Percentiles rank a stretch among this genome's conserved stretches.
Conservation (phyloP, 2,113 vertebrate species). For the Erythrolamprus reginae region DNA sequence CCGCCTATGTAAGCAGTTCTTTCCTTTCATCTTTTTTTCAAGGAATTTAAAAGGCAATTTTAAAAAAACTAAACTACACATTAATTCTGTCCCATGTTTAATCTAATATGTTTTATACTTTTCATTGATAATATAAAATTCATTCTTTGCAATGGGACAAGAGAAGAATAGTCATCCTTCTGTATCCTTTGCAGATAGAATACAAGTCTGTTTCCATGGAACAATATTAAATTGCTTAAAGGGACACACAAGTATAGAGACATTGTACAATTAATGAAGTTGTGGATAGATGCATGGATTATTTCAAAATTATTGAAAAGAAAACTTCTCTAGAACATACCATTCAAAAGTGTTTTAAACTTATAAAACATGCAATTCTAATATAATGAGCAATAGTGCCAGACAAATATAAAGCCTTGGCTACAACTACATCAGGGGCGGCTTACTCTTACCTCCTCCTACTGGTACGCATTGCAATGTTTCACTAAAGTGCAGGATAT, state of each 20-base stretch:
- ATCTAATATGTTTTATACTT: not conserved
- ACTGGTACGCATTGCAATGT: too few relatives aligned
- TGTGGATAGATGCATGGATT: not conserved
- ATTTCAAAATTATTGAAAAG: not conserved
- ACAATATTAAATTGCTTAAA: constrained; percentile 11
- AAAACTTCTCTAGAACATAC: not conserved
- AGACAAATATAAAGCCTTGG: not conserved
- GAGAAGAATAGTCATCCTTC: constrained; percentile 9
- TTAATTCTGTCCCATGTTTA: not conserved
- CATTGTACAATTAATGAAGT: not conserved
- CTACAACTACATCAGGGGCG: too few relatives aligned
- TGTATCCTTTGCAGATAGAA: not conserved
- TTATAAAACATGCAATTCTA: not conserved
- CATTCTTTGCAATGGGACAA: not conserved
- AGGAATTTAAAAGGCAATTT: constrained; percentile 16
- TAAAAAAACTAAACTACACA: not conserved
- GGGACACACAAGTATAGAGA: not conserved
- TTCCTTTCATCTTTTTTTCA: not conserved
- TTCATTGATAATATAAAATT: constrained; percentile 21
- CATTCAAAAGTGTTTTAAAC: not conserved
- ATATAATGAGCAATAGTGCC: not conserved
- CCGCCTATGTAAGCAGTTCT: constrained; percentile 9
- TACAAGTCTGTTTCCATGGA: not conserved
- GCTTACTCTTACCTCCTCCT: too few relatives aligned
- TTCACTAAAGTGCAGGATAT: too few relatives aligned